Evolutionary conservation across 2,888 invertebrate genomes (phyloP).

Genomic region (Stenoptilia bipunctidactyla): DNA sequence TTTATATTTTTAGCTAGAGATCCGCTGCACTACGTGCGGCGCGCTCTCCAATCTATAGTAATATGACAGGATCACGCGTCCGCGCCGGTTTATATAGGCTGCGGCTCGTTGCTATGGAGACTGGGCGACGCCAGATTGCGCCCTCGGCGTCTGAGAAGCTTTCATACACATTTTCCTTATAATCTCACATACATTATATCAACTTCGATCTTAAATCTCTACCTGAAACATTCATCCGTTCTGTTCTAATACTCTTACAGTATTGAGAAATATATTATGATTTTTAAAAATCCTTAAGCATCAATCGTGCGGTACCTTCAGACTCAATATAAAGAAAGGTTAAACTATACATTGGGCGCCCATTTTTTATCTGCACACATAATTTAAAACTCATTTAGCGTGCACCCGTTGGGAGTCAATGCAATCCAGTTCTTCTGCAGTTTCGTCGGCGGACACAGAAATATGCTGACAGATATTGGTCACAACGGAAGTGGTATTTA

Average conservation of each 20-base stretch:
- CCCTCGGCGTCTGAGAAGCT: slow-evolving; percentile 26
- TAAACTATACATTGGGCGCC: slow-evolving; percentile 37
- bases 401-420: slow-evolving; percentile 59
- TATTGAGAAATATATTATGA: no score
- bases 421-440: slow-evolving; percentile 69
- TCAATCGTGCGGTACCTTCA: slow-evolving; percentile 34
- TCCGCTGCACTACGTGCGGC: slow-evolving; percentile 64
- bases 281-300: slow-evolving; percentile 5
- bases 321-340: slow-evolving; percentile 53
- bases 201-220: not conserved
- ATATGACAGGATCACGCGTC: slow-evolving; percentile 38
- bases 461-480: slow-evolving; percentile 68
- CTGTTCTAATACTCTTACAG: no score
- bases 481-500: slow-evolving; percentile 64
- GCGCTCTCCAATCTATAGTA: slow-evolving; percentile 59
- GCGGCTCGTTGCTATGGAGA: slow-evolving; percentile 52
- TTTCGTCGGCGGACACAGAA: slow-evolving; percentile 57
- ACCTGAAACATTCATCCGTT: not conserved
- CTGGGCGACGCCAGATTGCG: slow-evolving; percentile 45
- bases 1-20: slow-evolving; percentile 41
- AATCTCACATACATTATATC: not conserved
- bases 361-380: slow-evolving; percentile 65
- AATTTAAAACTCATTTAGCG: slow-evolving; percentile 68
- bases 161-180: slow-evolving; percentile 16
- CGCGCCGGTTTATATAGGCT: slow-evolving; percentile 48